Conservation (phyloP, 2,797 vertebrate genomes). For the Podarcis lilfordi region DNA sequence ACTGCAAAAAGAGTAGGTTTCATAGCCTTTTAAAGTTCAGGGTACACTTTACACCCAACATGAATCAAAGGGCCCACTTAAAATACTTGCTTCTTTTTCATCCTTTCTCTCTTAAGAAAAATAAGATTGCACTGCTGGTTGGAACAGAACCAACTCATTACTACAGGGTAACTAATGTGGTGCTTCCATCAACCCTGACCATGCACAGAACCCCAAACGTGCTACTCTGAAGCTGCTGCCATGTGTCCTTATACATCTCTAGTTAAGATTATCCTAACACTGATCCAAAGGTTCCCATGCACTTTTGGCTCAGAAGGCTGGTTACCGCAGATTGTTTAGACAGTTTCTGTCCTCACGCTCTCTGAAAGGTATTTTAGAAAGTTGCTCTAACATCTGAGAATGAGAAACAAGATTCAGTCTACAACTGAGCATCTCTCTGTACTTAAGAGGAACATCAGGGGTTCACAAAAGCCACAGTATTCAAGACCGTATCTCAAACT, state of each 20-base stretch:
- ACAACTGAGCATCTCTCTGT: slow-evolving; percentile 33
- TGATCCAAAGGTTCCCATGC: background rate
- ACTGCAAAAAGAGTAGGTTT: background rate
- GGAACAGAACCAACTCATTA: background rate
- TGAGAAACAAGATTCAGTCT: slow-evolving; percentile 20
- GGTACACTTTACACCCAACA: background rate
- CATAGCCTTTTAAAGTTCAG: background rate
- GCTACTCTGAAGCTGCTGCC: background rate
- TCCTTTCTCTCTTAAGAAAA: background rate
- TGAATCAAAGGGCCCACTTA: background rate
- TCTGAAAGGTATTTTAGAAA: slow-evolving; percentile 22
- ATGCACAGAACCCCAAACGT: background rate
- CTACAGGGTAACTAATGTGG: no score
- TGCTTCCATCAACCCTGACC: no score
- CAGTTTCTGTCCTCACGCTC: background rate
- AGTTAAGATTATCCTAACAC: background rate
- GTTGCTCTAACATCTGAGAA: background rate
- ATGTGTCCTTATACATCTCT: background rate
- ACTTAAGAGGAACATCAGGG: background rate
- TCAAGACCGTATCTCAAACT: background rate
- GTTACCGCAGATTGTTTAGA: background rate
- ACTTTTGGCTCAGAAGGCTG: background rate
- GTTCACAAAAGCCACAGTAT: slow-evolving; percentile 11
- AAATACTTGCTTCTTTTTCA: background rate
- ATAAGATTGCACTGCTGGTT: background rate